A percentile compares a stretch with the other conserved stretches of the same genome.
Evolutionary conservation across 2,113 vertebrate genomes (phyloP).

Genomic region (Syngnathoides biaculeatus): DNA sequence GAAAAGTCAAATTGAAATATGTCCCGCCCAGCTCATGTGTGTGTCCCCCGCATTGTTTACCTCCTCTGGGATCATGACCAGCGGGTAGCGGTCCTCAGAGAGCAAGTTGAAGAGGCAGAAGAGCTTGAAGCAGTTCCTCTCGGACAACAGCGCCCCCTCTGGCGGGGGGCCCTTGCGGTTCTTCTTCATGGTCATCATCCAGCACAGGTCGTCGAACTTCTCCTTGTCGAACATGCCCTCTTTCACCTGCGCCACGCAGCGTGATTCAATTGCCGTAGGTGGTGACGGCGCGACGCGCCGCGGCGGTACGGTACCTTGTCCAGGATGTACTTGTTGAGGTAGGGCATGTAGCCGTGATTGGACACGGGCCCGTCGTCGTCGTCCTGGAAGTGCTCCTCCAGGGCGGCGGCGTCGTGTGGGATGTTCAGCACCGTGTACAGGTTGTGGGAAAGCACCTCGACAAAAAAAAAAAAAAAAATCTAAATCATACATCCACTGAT

Average conservation of each 20-base stretch:
- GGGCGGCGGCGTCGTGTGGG: constrained; percentile 72
- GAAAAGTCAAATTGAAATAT: constrained; percentile 43
- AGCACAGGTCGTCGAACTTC: constrained; percentile 78
- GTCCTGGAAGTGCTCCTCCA: constrained; percentile 79
- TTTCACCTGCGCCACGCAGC: constrained; percentile 64
- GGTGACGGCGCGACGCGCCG: not conserved
- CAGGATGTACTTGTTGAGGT: constrained; percentile 79
- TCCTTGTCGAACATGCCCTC: constrained; percentile 77
- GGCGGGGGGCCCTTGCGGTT: constrained; percentile 57
- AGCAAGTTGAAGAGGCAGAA: constrained; percentile 80
- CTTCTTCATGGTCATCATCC: constrained; percentile 79
- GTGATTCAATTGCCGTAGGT: no score
- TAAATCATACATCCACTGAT: not conserved
- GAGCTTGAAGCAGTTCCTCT: constrained; percentile 74
- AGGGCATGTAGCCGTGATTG: constrained; percentile 80
- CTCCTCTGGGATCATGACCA: constrained; percentile 76
- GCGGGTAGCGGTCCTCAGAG: constrained; percentile 77
- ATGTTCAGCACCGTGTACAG: constrained; percentile 79
- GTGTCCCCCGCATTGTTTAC: constrained; percentile 40
- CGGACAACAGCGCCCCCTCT: constrained; percentile 48
- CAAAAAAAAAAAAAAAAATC: constrained; percentile 12
- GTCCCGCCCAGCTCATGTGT: not conserved
- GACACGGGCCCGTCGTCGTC: constrained; percentile 79
- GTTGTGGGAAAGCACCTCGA: constrained; percentile 79
- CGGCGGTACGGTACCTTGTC: constrained; percentile 62